Base-by-base conservation (phyloP, 2,113 vertebrate genomes). In the Alligator sinensis region DNA sequence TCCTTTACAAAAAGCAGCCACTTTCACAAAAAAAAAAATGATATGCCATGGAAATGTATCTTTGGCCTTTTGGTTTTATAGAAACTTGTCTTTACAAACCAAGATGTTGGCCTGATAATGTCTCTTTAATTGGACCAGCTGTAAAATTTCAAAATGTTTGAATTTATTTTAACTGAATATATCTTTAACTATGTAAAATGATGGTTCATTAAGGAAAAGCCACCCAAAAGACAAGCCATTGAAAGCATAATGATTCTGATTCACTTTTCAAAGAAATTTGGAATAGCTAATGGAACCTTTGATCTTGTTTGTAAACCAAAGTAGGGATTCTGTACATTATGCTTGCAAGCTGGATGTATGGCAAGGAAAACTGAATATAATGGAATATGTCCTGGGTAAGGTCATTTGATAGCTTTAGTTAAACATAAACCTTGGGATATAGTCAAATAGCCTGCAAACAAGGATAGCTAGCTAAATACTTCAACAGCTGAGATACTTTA, bases 281-380 rank as follows among this genome's bases (percentile, higher is more conserved):
- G 79, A 90, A 90, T 80, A 92, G 81, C 90, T 63, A 92, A 80
- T 85, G 24, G 74, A 94, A 97, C 77, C 90, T 96, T 96, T 97
- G 95, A 95, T 96, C 97, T 96, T 95, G 83, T 95, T 95, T 96
- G 92, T 87, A 79, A 14, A 87, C 79, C 75, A 96, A 91, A 95
- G 93, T 66, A 77, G 89, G 74, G 77, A 94, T 88, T 91, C 77
- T 93, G 55, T 94, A 25, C 83, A 93, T 90, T 64, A 93, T 93
- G 34, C 80, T 68, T 83, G 38, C 30, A 34, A 92, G 68, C 54
- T 90, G 91, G 95, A 94, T 80, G 88, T 72, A 21, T 30, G 27
- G 60, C 66, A 89, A 93, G 87, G 38, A 72, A 90, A 95, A 93
- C 84, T 61, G 15, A 96, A 96, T 91, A 86, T 95, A 96, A 92